Base-by-base conservation (phyloP, 92 coral and sea anemone genomes). In the Diadumene lineata region DNA sequence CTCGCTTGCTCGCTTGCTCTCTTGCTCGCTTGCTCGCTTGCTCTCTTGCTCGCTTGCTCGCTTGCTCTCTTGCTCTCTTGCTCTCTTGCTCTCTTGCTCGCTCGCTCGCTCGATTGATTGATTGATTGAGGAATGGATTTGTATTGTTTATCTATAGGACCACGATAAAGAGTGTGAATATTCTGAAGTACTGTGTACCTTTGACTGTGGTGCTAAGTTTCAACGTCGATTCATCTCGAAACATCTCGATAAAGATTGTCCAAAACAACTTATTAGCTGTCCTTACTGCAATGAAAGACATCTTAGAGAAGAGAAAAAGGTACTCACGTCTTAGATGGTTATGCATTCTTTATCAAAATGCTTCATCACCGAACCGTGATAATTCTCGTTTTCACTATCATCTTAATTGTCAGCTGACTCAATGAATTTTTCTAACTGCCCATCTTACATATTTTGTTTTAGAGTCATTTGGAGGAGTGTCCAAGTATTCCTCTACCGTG, bases 261-360 rank as follows among this genome's bases (percentile, higher is more conserved):
- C 87, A 0, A 81, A 85, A 60, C 68, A 73, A 74, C 66, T 88
- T 55, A 72, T 88, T 51, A 57, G 67, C 22, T 88, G 93, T 24
- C 79, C 87, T 29, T 88, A 88, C 87, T 88, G 93, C 19, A 86
- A 77, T 28, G 93, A 84, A 15, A 66, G 84, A 63, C 89, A 88
- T 38, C 74, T 80, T 19, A 64, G 93, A 23, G 87, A 85, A 66
- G 90, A 89, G 23, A 89, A 82, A 51, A 85, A 89, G 65, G 88
- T 84, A 34, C 61, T 78, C n/a, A n/a, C n/a, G n/a, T n/a, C n/a
- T n/a, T n/a, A n/a, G n/a, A n/a, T n/a, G n/a, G n/a, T n/a, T n/a
- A n/a, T n/a, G n/a, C n/a, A n/a, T n/a, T n/a, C n/a, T n/a, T n/a
- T n/a, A n/a, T n/a, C n/a, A n/a, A n/a, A n/a, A n/a, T n/a, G n/a